Percentiles rank a stretch among this genome's conserved stretches.
Conservation (phyloP, 2,797 vertebrate species). For the Molothrus aeneus region DNA sequence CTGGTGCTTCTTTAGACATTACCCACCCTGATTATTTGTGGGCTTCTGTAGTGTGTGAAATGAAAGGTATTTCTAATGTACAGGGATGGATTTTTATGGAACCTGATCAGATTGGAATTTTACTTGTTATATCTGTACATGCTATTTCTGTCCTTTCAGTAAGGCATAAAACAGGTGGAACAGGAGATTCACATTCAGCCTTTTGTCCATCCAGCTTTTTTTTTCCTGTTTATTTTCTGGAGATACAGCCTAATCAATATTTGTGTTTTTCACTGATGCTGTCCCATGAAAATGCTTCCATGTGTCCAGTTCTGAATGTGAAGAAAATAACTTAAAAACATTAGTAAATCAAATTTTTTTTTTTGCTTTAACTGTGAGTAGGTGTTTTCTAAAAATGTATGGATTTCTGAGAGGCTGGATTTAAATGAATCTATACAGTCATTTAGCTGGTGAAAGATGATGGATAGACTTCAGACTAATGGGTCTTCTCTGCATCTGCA, state of each 20-base stretch:
- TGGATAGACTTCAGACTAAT: neutral
- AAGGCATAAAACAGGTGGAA: neutral
- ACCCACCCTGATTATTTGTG: neutral
- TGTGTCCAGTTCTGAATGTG: neutral
- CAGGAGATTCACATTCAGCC: neutral
- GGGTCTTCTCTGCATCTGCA: neutral
- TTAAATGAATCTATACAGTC: neutral
- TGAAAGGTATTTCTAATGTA: slow-evolving; percentile 5
- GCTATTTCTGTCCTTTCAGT: neutral
- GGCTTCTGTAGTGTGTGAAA: neutral
- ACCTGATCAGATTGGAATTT: neutral
- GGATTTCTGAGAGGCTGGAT: neutral
- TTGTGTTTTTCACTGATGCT: neutral
- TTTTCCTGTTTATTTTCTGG: neutral
- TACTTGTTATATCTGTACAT: neutral
- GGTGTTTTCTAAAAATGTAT: neutral
- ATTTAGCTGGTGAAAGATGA: neutral
- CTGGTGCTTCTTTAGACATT: neutral
- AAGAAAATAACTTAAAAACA: neutral
- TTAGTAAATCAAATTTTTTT: neutral
- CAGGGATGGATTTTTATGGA: neutral
- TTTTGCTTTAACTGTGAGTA: neutral
- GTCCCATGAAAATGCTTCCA: neutral
- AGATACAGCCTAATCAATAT: neutral
- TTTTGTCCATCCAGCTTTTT: neutral